Evolutionary conservation across 1,140 invertebrate species (phyloP).

Genomic region (Drosophila trapezifrons): DNA sequence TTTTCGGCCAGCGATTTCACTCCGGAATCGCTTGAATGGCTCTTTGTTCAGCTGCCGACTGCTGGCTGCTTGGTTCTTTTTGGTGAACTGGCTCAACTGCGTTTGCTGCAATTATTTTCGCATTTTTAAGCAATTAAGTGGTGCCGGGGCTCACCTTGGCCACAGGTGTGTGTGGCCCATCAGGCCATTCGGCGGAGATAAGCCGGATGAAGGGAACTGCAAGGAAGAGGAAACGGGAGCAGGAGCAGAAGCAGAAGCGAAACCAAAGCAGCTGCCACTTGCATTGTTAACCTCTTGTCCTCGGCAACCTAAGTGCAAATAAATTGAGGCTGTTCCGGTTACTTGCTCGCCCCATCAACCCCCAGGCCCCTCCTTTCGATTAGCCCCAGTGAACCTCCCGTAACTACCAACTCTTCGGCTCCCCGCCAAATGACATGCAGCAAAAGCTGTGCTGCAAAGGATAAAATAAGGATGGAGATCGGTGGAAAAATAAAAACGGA

Average conservation of each 20-base stretch:
- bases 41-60: constrained; percentile 11
- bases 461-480: constrained; percentile 8
- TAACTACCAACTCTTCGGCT: neutral
- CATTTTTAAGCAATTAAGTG: constrained; percentile 78
- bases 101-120: constrained; percentile 71
- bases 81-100: constrained; percentile 32
- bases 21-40: constrained; percentile 4
- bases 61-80: constrained; percentile 6
- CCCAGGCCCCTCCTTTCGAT: constrained; percentile 13
- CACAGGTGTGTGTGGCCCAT: constrained; percentile 66
- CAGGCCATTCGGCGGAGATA: constrained; percentile 48
- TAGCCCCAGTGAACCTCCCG: constrained; percentile 19
- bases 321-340: constrained; percentile 70
- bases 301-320: constrained; percentile 74
- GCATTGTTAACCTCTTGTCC: constrained; percentile 76
- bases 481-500: constrained; percentile 12
- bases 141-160: constrained; percentile 34
- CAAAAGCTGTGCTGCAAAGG: constrained; percentile 55
- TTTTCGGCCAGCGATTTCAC: constrained; percentile 11
- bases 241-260: neutral
- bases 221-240: neutral
- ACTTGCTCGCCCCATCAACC: constrained; percentile 25
- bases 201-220: constrained; percentile 24
- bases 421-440: constrained; percentile 72
- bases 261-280: constrained; percentile 48